These are phyloP conservation scores for Merluccius polli DNA, from an alignment of 2,797 vertebrate species.

Conservation along the genomic window DNA sequence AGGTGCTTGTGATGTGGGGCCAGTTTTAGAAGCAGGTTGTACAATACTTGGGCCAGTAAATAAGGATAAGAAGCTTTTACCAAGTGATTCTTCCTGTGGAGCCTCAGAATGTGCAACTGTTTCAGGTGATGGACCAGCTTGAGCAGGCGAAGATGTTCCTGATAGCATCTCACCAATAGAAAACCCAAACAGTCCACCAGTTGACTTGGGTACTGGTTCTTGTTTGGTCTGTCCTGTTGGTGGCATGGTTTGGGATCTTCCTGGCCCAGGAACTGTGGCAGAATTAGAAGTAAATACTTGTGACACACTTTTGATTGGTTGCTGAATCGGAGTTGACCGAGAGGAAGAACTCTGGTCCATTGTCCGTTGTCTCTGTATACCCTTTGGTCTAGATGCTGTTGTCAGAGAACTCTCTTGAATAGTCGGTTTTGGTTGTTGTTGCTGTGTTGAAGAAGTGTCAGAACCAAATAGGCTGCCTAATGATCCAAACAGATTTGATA, in stretches of 20 bases:
- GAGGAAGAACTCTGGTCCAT: conserved; percentile 46
- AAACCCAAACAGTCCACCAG: conserved; percentile 74
- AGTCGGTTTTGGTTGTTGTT: conserved; percentile 53
- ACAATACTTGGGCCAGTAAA: conserved; percentile 52
- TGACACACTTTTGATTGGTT: conserved; percentile 53
- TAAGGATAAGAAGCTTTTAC: conserved; percentile 63
- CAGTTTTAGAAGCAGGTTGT: conserved; percentile 49
- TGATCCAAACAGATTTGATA: conserved; percentile 82
- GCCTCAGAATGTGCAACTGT: conserved; percentile 30
- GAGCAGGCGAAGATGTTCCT: conserved; percentile 53
- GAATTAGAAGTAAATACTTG: conserved; percentile 46
- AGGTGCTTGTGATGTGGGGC: conserved; percentile 29
- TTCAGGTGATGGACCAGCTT: conserved; percentile 40
- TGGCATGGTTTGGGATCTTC: conserved; percentile 47
- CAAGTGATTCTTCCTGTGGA: conserved; percentile 55
- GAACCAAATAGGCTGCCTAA: conserved; percentile 81
- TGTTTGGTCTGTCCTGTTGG: conserved; percentile 57
- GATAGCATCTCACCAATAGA: conserved; percentile 76
- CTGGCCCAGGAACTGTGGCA: conserved; percentile 32
- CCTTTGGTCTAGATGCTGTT: conserved; percentile 50
- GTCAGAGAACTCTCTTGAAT: conserved; percentile 44
- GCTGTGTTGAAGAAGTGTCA: conserved; percentile 63
- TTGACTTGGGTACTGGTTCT: conserved; percentile 62
- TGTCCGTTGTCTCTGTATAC: conserved; percentile 63
- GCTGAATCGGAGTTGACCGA: conserved; percentile 34